Conservation (phyloP, 2,888 invertebrate species). For the Bombylius discolor region DNA sequence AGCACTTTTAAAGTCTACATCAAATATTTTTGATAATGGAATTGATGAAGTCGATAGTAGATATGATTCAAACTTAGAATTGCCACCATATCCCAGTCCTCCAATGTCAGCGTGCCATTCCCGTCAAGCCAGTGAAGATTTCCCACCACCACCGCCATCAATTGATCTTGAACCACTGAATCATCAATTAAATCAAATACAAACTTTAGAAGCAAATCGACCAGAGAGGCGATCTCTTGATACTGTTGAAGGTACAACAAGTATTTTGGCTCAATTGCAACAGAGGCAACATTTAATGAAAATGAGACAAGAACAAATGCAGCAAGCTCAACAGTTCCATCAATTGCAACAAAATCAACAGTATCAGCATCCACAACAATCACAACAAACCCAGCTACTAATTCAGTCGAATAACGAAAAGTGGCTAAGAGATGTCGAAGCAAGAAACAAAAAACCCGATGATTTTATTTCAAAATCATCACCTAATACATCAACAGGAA, state of each 20-base stretch:
- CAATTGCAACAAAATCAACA: conserved; percentile 35
- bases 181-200: conserved; percentile 44
- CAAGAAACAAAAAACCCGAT: conserved; percentile 32
- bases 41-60: conserved; percentile 51
- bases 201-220: conserved; percentile 29
- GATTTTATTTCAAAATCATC: neutral
- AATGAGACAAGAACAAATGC: conserved; percentile 36
- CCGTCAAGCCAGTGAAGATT: conserved; percentile 76
- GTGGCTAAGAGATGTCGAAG: conserved; percentile 52
- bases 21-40: conserved; percentile 26
- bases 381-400: conserved; percentile 23
- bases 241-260: conserved; percentile 34
- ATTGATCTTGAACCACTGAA: conserved; percentile 54
- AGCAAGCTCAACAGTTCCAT: conserved; percentile 40
- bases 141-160: conserved; percentile 77
- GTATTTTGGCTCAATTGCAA: conserved; percentile 50
- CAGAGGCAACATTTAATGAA: conserved; percentile 47
- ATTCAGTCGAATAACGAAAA: conserved; percentile 34
- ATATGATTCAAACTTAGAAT: conserved; percentile 38
- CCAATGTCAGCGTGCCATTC: conserved; percentile 66
- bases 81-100: conserved; percentile 73
- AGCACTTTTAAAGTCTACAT: neutral
- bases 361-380: conserved; percentile 42
- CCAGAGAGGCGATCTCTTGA: conserved; percentile 29
- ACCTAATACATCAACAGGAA: conserved; percentile 22